A percentile compares a stretch with the other conserved stretches of the same genome.
These are phyloP conservation scores for Oreochromis spilurus DNA, from an alignment of 2,113 vertebrate species.

Conservation along the genomic window DNA sequence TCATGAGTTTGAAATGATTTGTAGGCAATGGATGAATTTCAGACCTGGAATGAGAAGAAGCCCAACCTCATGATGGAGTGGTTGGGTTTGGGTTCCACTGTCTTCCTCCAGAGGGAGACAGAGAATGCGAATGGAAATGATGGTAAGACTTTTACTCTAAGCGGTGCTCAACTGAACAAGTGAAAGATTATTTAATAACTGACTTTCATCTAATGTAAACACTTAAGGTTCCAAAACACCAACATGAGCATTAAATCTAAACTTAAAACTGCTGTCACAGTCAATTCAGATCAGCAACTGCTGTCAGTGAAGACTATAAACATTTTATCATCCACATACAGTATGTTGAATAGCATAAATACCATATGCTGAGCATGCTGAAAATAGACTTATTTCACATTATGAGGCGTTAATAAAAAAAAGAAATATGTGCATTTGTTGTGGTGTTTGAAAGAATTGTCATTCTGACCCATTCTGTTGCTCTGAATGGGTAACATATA, in stretches of 20 bases:
- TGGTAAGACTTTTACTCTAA: constrained; percentile 59
- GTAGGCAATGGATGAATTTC: constrained; percentile 59
- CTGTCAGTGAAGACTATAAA: background rate
- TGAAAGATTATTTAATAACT: background rate
- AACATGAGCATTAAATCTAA: background rate
- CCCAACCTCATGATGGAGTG: constrained; percentile 80
- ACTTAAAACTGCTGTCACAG: background rate
- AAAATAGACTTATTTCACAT: background rate
- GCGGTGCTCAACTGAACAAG: background rate
- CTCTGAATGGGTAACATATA: background rate
- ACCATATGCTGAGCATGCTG: background rate
- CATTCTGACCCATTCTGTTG: background rate
- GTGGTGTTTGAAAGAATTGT: background rate
- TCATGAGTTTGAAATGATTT: background rate
- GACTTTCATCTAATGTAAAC: background rate
- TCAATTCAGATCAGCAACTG: background rate
- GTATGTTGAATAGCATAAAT: background rate
- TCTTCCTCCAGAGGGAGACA: constrained; percentile 66
- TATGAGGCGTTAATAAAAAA: background rate
- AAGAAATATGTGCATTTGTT: background rate
- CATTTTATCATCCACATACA: background rate
- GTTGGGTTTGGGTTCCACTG: constrained; percentile 75
- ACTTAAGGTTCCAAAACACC: background rate
- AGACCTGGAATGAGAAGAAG: constrained; percentile 5
- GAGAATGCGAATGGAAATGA: constrained; percentile 39